A percentile compares a stretch with the other conserved stretches of the same genome.
These are phyloP conservation scores for Sebastes taczanowskii DNA, from an alignment of 2,797 vertebrate genomes.

Conservation along the genomic window DNA sequence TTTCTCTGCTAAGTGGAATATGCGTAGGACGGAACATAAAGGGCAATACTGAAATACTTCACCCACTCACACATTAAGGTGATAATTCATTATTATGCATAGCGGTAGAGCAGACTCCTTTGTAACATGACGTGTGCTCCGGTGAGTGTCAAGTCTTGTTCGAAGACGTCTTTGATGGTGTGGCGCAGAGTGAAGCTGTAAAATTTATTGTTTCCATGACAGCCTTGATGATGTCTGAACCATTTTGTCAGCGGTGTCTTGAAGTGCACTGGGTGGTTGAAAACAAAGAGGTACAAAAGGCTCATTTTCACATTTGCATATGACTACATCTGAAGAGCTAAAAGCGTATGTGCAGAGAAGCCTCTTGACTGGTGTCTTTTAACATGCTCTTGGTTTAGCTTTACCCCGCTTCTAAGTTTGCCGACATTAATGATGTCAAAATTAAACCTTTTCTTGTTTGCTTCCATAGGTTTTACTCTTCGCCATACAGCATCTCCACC, in stretches of 20 bases:
- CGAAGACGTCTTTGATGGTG: conserved; percentile 48
- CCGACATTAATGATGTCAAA: neutral
- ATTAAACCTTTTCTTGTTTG: conserved; percentile 40
- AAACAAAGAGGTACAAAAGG: conserved; percentile 31
- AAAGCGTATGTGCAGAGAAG: neutral
- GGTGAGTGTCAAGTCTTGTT: conserved; percentile 60
- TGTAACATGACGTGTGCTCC: conserved; percentile 49
- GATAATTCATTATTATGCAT: conserved; percentile 67
- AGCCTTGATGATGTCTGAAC: conserved; percentile 60
- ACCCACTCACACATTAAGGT: conserved; percentile 71
- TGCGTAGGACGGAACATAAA: conserved; percentile 58
- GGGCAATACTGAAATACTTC: conserved; percentile 57
- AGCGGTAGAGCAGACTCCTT: conserved; percentile 43
- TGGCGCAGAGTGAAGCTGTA: conserved; percentile 52
- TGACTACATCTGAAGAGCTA: neutral
- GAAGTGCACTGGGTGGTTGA: conserved; percentile 26
- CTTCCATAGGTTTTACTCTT: conserved; percentile 94
- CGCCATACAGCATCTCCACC: conserved; percentile 98
- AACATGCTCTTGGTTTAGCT: neutral
- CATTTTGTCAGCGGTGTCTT: conserved; percentile 50
- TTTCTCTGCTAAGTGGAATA: neutral
- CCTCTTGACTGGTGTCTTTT: neutral
- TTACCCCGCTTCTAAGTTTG: neutral
- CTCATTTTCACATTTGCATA: conserved; percentile 36
- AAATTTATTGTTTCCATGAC: conserved; percentile 65